These are phyloP conservation scores for Drosophila insularis DNA, from an alignment of 1,140 invertebrate genomes.

Conservation along the genomic window DNA sequence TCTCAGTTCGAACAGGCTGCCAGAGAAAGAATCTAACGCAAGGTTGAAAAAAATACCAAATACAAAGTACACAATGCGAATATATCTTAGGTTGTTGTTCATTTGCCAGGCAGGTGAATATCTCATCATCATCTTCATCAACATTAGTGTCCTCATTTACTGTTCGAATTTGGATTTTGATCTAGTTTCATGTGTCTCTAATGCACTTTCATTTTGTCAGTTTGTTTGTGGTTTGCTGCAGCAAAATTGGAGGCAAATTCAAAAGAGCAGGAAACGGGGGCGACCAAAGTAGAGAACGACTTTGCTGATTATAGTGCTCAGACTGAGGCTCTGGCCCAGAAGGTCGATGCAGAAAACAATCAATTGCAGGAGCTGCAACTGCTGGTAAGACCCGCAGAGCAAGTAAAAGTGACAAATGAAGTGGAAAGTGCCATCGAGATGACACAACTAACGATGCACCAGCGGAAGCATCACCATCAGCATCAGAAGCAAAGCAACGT, in stretches of 20 bases:
- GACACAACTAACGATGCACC: conserved; percentile 32
- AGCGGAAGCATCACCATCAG: conserved; percentile 28
- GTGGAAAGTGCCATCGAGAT: conserved; percentile 67
- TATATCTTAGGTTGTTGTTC: conserved; percentile 34
- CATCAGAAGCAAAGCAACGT: conserved; percentile 33
- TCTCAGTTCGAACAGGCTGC: conserved; percentile 19
- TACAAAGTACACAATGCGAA: conserved; percentile 36
- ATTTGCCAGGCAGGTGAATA: conserved; percentile 68
- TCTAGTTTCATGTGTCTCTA: conserved; percentile 57
- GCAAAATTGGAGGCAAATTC: conserved; percentile 46
- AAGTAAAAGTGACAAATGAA: conserved; percentile 81
- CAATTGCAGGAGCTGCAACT: conserved; percentile 50
- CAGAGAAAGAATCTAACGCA: conserved; percentile 17
- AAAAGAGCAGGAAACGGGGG: conserved; percentile 12
- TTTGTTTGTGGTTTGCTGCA: conserved; percentile 72
- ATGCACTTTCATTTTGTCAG: conserved; percentile 70
- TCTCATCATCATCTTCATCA: conserved; percentile 38
- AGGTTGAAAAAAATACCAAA: background rate
- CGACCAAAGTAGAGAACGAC: conserved; percentile 3
- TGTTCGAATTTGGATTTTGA: conserved; percentile 33
- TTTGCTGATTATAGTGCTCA: conserved; percentile 60
- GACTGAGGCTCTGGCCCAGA: background rate
- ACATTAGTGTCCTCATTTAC: conserved; percentile 28
- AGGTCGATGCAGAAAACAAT: conserved; percentile 66
- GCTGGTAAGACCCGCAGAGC: conserved; percentile 62